A percentile compares a stretch with the other conserved stretches of the same genome.
Evolutionary conservation across 2,797 vertebrate genomes (phyloP).

Genomic region (Pelodytes ibericus): DNA sequence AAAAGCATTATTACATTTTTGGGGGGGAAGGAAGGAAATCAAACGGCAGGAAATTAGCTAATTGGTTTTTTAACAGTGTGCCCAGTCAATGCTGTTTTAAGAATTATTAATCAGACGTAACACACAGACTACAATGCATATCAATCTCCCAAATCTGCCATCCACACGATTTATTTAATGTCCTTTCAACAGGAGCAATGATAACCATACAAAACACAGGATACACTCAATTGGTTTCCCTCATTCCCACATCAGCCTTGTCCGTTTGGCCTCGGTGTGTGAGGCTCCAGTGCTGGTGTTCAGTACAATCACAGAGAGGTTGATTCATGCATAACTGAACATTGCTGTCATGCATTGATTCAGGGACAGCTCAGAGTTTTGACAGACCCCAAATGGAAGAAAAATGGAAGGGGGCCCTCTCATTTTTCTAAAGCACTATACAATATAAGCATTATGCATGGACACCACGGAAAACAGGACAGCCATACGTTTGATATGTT

Average conservation of each 20-base stretch:
- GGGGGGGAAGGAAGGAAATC: slow-evolving; percentile 52
- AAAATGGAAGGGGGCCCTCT: too few species aligned
- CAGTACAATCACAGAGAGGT: neutral
- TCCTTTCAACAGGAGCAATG: slow-evolving; percentile 48
- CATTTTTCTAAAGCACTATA: too few species aligned
- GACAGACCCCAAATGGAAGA: too few species aligned
- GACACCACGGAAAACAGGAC: too few species aligned
- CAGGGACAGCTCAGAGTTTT: too few species aligned
- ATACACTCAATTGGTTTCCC: slow-evolving; percentile 35
- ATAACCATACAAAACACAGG: slow-evolving; percentile 51
- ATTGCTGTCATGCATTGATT: too few species aligned
- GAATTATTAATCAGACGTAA: slow-evolving; percentile 54
- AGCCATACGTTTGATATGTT: too few species aligned
- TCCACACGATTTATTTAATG: slow-evolving; percentile 49
- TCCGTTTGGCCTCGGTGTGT: neutral
- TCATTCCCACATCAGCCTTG: slow-evolving; percentile 39
- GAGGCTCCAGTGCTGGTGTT: neutral
- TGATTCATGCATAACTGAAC: too few species aligned
- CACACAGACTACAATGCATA: slow-evolving; percentile 52
- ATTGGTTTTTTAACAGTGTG: slow-evolving; percentile 49
- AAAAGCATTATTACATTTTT: slow-evolving; percentile 47
- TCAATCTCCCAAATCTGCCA: slow-evolving; percentile 43
- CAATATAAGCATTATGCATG: too few species aligned
- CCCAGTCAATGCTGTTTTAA: slow-evolving; percentile 40
- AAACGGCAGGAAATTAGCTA: slow-evolving; percentile 54